phyloP scores from a whole-genome alignment of 2,888 invertebrate genomes.

The Ctena decussata region DNA sequence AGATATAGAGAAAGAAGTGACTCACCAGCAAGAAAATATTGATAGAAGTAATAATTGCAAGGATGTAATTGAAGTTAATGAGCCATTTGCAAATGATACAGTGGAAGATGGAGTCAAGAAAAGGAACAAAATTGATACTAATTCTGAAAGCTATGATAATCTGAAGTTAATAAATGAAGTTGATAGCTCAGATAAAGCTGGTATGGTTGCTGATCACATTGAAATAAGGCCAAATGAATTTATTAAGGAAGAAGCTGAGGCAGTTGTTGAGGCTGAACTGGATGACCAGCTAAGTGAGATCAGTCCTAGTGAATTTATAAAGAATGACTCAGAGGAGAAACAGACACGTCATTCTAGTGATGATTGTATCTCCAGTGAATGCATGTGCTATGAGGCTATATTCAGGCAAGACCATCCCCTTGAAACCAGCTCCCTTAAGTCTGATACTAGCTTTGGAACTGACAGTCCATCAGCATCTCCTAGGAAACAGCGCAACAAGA shows the following conservation, averaged over 20 bases:
- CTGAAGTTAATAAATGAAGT: too few relatives aligned
- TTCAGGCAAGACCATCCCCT: conserved; percentile 74
- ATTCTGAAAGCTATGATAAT: not conserved
- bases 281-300: not conserved
- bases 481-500: conserved; percentile 44
- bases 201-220: not conserved
- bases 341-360: conserved; percentile 21
- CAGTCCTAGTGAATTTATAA: not conserved
- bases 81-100: not conserved
- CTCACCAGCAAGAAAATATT: not conserved
- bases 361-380: conserved; percentile 58
- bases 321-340: conserved; percentile 39
- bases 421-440: conserved; percentile 79
- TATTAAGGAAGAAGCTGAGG: not conserved
- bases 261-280: not conserved
- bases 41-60: not conserved
- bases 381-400: conserved; percentile 71
- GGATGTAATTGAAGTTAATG: not conserved
- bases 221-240: not conserved
- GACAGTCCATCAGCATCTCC: conserved; percentile 66
- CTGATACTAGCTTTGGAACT: conserved; percentile 69
- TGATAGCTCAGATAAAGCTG: not conserved
- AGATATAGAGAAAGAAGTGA: not conserved
- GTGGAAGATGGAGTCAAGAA: not conserved
- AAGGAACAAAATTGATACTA: not conserved